A percentile compares a stretch with the other conserved stretches of the same genome.
Evolutionary conservation across 2,888 invertebrate species (phyloP).

Genomic region (Dioctria rufipes): DNA sequence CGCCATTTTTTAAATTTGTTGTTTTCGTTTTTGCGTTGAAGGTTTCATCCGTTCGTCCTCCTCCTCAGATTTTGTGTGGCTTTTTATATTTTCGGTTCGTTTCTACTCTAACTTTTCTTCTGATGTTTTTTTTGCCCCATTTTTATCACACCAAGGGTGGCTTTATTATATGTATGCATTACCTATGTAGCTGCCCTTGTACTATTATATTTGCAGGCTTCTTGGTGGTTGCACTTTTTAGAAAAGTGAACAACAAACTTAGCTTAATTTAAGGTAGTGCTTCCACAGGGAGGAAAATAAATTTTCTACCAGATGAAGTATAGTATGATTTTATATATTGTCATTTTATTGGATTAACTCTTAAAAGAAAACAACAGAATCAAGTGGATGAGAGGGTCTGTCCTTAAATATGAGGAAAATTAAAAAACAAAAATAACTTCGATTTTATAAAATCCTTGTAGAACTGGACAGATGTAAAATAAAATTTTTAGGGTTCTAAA

Average conservation of each 20-base stretch:
- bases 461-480: no score
- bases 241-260: background rate
- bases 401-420: no score
- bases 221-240: constrained; percentile 4
- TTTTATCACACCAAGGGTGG: constrained; percentile 30
- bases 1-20: constrained; percentile 35
- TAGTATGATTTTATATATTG: no score
- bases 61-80: constrained; percentile 11
- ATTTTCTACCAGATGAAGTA: no score
- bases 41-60: background rate
- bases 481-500: no score
- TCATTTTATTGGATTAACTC: no score
- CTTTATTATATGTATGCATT: background rate
- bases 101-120: background rate
- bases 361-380: no score
- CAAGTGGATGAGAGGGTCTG: no score
- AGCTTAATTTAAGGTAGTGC: no score
- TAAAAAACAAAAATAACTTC: no score
- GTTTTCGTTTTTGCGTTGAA: constrained; percentile 17
- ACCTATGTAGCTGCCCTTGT: background rate
- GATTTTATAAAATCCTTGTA: no score
- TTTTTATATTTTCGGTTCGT: constrained; percentile 3
- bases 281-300: no score
- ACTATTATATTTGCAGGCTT: background rate
- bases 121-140: constrained; percentile 5